Evolutionary conservation across 2,113 vertebrate genomes (phyloP).

Genomic region (Prochilodus magdalenae): DNA sequence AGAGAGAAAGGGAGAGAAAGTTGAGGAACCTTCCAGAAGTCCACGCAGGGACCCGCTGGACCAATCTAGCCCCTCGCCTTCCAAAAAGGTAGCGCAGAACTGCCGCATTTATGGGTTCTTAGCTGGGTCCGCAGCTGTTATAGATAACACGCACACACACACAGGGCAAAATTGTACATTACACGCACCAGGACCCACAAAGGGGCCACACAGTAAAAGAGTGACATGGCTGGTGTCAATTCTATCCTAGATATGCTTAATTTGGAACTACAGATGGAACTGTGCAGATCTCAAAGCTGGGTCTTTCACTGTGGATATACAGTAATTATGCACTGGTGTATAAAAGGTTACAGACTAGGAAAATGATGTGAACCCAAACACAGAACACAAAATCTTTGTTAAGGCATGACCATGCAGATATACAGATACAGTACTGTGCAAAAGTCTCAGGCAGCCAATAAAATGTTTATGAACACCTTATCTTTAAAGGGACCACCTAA

Average conservation of each 20-base stretch:
- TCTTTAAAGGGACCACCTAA: too few species aligned
- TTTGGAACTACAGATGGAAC: not conserved
- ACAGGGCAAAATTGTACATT: conserved; percentile 90
- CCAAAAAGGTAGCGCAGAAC: conserved; percentile 93
- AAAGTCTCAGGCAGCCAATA: too few species aligned
- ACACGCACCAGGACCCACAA: conserved; percentile 84
- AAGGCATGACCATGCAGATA: not conserved
- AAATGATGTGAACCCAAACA: conserved; percentile 1
- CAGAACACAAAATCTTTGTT: not conserved
- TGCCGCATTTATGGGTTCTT: conserved; percentile 86
- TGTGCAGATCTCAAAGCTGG: not conserved
- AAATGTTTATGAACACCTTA: too few species aligned
- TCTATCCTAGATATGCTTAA: not conserved
- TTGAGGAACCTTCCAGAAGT: conserved; percentile 95
- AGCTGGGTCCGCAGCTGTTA: conserved; percentile 94
- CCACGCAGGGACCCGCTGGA: conserved; percentile 96
- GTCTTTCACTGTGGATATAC: not conserved
- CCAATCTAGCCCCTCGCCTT: conserved; percentile 95
- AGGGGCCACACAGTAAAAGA: conserved; percentile 62
- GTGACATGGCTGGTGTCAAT: conserved; percentile 19
- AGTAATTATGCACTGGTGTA: not conserved
- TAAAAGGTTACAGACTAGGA: not conserved
- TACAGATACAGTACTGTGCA: too few species aligned
- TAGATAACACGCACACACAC: conserved; percentile 97
- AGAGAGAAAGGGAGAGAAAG: conserved; percentile 77